Percentiles rank a stretch among this genome's conserved stretches.
Conservation (phyloP, 2,888 invertebrate species). For the Agrilus biguttatus region DNA sequence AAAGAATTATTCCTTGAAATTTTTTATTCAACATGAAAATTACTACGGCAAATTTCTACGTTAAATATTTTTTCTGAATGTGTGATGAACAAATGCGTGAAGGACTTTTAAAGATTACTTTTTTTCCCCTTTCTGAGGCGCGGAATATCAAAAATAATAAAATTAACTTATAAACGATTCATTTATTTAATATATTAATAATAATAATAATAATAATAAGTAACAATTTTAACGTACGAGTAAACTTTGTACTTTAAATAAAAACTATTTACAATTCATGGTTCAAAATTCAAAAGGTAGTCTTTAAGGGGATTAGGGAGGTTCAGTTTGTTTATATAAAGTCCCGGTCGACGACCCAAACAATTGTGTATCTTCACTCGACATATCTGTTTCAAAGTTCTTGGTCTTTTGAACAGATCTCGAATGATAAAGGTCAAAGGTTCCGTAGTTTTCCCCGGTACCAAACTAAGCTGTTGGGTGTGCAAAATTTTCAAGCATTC, state of each 20-base stretch:
- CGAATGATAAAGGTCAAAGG: conserved; percentile 47
- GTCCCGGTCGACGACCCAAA: conserved; percentile 47
- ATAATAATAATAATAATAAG: no score
- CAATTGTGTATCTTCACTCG: conserved; percentile 55
- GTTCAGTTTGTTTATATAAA: conserved; percentile 49
- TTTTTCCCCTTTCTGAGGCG: no score
- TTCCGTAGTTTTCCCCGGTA: conserved; percentile 46
- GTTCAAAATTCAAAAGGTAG: conserved; percentile 53
- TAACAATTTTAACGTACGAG: no score
- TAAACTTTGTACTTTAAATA: background rate
- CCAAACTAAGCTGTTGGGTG: conserved; percentile 48
- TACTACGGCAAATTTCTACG: no score
- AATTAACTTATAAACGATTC: background rate
- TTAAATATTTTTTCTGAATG: no score
- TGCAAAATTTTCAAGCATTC: conserved; percentile 52
- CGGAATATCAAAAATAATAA: no score
- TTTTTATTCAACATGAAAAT: no score
- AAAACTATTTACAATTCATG: conserved; percentile 17
- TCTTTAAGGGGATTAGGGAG: conserved; percentile 53
- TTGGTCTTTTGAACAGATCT: conserved; percentile 47
- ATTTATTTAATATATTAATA: background rate
- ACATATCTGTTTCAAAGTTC: conserved; percentile 57
- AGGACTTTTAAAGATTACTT: no score
- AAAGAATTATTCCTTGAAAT: no score
- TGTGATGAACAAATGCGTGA: no score